Evolutionary conservation across 2,113 vertebrate species (phyloP).

Genomic region (Phycodurus eques): DNA sequence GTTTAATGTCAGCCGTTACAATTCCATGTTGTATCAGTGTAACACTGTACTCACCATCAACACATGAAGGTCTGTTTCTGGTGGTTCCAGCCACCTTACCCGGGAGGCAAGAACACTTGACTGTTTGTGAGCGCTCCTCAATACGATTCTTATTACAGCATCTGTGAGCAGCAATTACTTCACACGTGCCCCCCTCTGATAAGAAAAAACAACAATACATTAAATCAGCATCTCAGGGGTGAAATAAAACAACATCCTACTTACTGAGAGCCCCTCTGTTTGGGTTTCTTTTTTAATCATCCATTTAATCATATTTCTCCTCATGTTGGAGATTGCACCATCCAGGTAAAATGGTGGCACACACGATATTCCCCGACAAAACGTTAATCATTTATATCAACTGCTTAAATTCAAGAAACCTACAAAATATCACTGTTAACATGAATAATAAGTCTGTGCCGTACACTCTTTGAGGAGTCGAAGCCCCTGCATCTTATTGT

Average conservation of each 20-base stretch:
- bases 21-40: too few species aligned
- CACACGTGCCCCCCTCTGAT: constrained; percentile 79
- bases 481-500: constrained; percentile 30
- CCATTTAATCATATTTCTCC: constrained; percentile 3
- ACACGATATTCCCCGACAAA: not conserved
- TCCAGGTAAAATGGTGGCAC: not conserved
- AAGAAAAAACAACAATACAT: constrained; percentile 18
- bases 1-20: too few species aligned
- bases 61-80: constrained; percentile 79
- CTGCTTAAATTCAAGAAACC: constrained; percentile 21
- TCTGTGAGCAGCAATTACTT: constrained; percentile 80
- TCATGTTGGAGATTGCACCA: not conserved
- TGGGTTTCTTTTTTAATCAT: constrained; percentile 1
- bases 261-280: not conserved
- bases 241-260: constrained; percentile 18
- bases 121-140: constrained; percentile 81
- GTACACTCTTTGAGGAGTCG: constrained; percentile 20
- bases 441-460: constrained; percentile 37
- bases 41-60: constrained; percentile 70
- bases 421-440: constrained; percentile 32
- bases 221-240: constrained; percentile 18
- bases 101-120: constrained; percentile 82
- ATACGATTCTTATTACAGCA: constrained; percentile 84
- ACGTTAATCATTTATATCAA: constrained; percentile 8
- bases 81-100: constrained; percentile 83